A percentile compares a stretch with the other conserved stretches of the same genome.
Evolutionary conservation across 2,888 invertebrate species (phyloP).

Genomic region (Quadriops clusia): DNA sequence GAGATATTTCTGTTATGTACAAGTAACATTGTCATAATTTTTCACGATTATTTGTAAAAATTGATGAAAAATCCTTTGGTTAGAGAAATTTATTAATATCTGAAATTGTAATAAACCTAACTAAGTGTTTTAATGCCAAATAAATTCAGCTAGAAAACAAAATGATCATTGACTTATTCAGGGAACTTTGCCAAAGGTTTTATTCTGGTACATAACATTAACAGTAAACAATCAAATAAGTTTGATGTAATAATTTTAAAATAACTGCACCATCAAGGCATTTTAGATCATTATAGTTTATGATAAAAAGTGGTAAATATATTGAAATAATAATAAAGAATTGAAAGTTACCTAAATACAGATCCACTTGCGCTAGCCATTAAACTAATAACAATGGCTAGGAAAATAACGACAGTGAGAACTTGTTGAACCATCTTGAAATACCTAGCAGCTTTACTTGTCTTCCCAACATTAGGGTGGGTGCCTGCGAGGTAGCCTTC

Average conservation of each 20-base stretch:
- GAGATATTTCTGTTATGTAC: too few relatives aligned
- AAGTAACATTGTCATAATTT: too few relatives aligned
- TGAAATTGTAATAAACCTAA: too few relatives aligned
- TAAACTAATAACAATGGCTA: conserved; percentile 63
- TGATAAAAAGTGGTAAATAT: too few relatives aligned
- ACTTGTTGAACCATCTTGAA: conserved; percentile 65
- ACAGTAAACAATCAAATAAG: conserved; percentile 1
- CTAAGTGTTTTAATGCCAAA: neutral
- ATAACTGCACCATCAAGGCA: too few relatives aligned
- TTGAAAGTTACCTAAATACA: conserved; percentile 47
- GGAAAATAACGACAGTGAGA: conserved; percentile 57
- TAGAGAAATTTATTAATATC: too few relatives aligned
- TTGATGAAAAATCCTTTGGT: too few relatives aligned
- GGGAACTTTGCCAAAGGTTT: conserved; percentile 1
- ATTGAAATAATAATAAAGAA: too few relatives aligned
- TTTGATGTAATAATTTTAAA: conserved; percentile 1
- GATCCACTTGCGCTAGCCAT: conserved; percentile 63
- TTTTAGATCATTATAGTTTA: too few relatives aligned
- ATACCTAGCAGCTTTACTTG: conserved; percentile 45
- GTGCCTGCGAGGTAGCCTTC: conserved; percentile 78
- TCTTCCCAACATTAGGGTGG: conserved; percentile 32
- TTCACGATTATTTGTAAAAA: too few relatives aligned
- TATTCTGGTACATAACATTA: conserved; percentile 1
- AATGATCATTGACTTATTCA: too few relatives aligned
- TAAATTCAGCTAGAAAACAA: too few relatives aligned